Conservation (phyloP, 2,888 invertebrate species). For the Nemurella pictetii region DNA sequence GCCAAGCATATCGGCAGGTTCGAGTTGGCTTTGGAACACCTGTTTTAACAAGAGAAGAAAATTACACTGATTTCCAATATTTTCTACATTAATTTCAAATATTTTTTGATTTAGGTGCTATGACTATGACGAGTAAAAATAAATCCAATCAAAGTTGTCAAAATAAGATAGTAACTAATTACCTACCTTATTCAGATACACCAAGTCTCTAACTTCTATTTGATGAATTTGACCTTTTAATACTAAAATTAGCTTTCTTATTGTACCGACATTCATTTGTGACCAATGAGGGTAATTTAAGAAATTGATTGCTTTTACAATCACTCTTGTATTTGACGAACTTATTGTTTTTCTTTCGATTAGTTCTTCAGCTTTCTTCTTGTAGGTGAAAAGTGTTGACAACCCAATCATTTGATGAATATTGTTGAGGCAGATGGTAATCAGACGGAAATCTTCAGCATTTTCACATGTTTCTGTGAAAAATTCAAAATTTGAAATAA, state of each 20-base stretch:
- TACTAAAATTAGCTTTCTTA: conserved; percentile 49
- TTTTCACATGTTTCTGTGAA: conserved; percentile 49
- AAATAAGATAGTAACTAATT: not conserved
- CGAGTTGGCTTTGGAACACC: conserved; percentile 56
- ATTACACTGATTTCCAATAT: not conserved
- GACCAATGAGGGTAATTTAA: conserved; percentile 57
- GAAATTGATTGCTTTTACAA: conserved; percentile 51
- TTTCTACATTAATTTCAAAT: not conserved
- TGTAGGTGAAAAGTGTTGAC: conserved; percentile 51
- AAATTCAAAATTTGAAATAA: conserved; percentile 34
- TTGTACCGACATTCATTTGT: conserved; percentile 49
- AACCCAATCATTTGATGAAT: conserved; percentile 51
- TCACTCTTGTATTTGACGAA: conserved; percentile 40
- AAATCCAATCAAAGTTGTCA: no score
- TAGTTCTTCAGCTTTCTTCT: conserved; percentile 49
- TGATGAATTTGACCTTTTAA: conserved; percentile 50
- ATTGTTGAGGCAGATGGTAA: conserved; percentile 56
- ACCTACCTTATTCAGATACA: conserved; percentile 51
- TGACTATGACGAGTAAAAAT: no score
- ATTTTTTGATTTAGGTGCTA: no score
- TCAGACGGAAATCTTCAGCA: conserved; percentile 52
- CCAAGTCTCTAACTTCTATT: conserved; percentile 52
- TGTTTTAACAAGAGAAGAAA: conserved; percentile 46
- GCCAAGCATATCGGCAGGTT: conserved; percentile 55
- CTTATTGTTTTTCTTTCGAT: conserved; percentile 48